Evolutionary conservation across 1,140 invertebrate genomes (phyloP), one percentile per base, ranked within the genome.

Genomic region (Aphelenchoides fujianensis): DNA sequence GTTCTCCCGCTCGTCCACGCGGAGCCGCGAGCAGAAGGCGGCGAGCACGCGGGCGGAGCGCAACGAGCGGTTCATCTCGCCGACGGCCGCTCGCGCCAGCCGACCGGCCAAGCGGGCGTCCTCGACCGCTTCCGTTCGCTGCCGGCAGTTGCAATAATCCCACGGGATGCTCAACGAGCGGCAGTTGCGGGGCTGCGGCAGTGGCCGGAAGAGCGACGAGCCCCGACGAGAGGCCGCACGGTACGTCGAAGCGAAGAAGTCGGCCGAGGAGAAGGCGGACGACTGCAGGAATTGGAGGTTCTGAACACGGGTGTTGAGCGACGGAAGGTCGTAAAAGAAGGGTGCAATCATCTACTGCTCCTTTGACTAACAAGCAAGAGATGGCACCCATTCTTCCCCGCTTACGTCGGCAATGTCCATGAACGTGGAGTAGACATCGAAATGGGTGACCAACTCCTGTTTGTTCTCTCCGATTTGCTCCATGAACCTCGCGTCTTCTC

Each of bases 371-470:
- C n/a, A n/a, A n/a, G n/a, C 57, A 59, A 9, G 19, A 9, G 23
- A 9, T 59, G 23, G 19, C 19, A 59, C 19, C 41, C 9, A 9
- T 32, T 53, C 59, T 52, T 53, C n/a, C 31, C 1, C 2, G 2
- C 12, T 61, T 61, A 66, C 71, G 27, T 28, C 30, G 28, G 74
- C 75, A 66, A 75, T 75, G 16, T 77, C 71, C 2, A 64, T 32
- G n/a, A 77, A 37, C 31, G 74, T 75, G 0, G 75, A 67, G 41
- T 74, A 77, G 2, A 75, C 9, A 34, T 75, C 74, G 32, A 55
- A 77, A 62, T 75, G 74, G 34, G 68, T 75, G 0, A 77, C 30
- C 70, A 75, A 28, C 54, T 77, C 57, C 0, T 55, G 28, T 28
- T 54, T 9, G 55, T 75, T 77, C 19, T 73, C 35, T 31, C 57